Percentiles rank a stretch among this genome's conserved stretches.
Conservation (phyloP, 2,888 invertebrate genomes). For the Cheilosia pagana region DNA sequence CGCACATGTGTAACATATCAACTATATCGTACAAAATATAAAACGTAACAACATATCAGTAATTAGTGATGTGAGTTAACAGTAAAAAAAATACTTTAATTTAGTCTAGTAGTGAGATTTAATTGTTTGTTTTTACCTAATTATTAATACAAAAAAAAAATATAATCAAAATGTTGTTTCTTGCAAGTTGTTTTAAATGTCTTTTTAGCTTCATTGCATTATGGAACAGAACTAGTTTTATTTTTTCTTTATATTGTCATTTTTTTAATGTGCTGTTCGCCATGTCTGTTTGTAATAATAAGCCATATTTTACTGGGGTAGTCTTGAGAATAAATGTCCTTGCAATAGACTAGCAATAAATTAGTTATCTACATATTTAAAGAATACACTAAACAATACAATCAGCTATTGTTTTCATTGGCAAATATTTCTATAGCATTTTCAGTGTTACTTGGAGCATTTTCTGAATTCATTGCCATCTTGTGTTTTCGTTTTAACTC, state of each 20-base stretch:
- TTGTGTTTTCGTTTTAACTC: conserved; percentile 85
- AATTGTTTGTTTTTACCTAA: conserved; percentile 24
- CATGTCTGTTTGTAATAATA: conserved; percentile 38
- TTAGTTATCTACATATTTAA: conserved; percentile 59
- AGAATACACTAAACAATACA: conserved; percentile 45
- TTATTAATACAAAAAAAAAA: conserved; percentile 35
- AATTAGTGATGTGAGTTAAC: conserved; percentile 68
- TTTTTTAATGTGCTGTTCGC: conserved; percentile 46
- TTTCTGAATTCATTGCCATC: conserved; percentile 78
- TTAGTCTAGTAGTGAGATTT: conserved; percentile 68
- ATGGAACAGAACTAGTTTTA: conserved; percentile 19
- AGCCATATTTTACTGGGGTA: conserved; percentile 47
- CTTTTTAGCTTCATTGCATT: conserved; percentile 65
- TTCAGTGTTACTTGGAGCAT: conserved; percentile 31
- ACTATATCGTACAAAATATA: conserved; percentile 70
- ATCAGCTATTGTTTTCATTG: conserved; percentile 79
- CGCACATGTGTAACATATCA: conserved; percentile 58
- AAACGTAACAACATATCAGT: conserved; percentile 72
- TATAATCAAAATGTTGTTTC: conserved; percentile 16
- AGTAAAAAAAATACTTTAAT: conserved; percentile 66
- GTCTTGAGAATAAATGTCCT: conserved; percentile 52
- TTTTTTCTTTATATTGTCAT: conserved; percentile 57
- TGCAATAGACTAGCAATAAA: conserved; percentile 68
- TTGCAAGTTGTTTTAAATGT: conserved; percentile 61
- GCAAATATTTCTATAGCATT: conserved; percentile 76